Evolutionary conservation across 2,888 invertebrate genomes (phyloP), one percentile per base, ranked within the genome.

Genomic region (Blera fallax): DNA sequence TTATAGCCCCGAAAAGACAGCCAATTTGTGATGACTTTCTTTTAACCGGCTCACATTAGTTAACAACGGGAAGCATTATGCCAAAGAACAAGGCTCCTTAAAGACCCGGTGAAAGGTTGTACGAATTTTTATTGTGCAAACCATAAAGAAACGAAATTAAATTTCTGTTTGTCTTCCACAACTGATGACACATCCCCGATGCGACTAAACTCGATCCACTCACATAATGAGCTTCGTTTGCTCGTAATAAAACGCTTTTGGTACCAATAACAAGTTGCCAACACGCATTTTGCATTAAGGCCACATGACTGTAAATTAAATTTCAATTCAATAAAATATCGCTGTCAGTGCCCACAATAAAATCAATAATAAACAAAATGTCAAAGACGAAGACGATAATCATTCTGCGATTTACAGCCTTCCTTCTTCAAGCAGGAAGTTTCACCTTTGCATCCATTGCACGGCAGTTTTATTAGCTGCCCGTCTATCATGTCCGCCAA

Each of bases 221-320:
- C 67, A 37, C 58, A 67, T 78, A 73, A 83, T 65, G 70, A 64
- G 40, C 43, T 62, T 70, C 52, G 60, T 79, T 83, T 79, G 37
- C 54, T 67, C 52, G 72, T 48, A 79, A 73, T 79, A 74, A 79
- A 81, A 67, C 21, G 18, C 37, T 37, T 65, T 62, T 60, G 18
- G 54, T 72, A n/a, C 58, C 69, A 74, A 74, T 74, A 74, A 56
- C 60, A 80, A 60, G 8, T 21, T 67, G 65, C 16, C 18, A 21
- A 85, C 85, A 85, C 67, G 85, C 64, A 50, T 85, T 81, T 67
- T 81, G 76, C 76, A 81, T 85, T 85, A 85, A 81, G 70, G 54
- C 48, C 81, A 64, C 76, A 72, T 60, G 18, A 34, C 43, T 40
- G 52, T 11, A 64, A 81, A 77, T 81, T 81, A 81, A 85, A 72